phyloP scores from a whole-genome alignment of 30 jellyfish, hydroid and myxozoan genomes.

The Aurelia sp. region DNA sequence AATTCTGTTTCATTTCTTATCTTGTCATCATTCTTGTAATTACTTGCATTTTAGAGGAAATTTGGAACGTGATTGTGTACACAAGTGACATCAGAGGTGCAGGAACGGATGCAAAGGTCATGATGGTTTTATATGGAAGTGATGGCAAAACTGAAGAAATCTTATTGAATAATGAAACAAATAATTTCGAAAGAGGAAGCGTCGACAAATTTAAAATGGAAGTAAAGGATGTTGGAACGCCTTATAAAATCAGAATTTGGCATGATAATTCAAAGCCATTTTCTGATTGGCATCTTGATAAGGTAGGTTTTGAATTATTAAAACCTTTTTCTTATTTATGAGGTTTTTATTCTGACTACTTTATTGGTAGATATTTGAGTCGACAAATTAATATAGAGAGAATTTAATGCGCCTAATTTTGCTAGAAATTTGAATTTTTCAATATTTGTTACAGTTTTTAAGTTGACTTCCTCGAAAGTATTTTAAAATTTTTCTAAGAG shows the following conservation, averaged over 20 bases:
- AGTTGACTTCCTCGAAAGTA: too few species aligned
- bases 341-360: too few species aligned
- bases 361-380: too few species aligned
- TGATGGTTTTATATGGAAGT: constrained; percentile 86
- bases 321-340: not conserved
- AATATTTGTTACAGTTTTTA: too few species aligned
- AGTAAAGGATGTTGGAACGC: constrained; percentile 91
- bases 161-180: constrained; percentile 72
- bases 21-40: not conserved
- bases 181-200: constrained; percentile 94
- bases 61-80: constrained; percentile 84
- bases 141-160: constrained; percentile 93
- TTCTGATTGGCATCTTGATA: constrained; percentile 97
- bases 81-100: constrained; percentile 98
- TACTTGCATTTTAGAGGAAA: constrained; percentile 59
- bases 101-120: constrained; percentile 95
- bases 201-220: constrained; percentile 87
- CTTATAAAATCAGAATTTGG: constrained; percentile 90
- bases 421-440: too few species aligned
- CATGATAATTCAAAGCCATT: constrained; percentile 95
- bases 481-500: too few species aligned
- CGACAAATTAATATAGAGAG: too few species aligned
- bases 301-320: constrained; percentile 49
- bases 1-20: too few species aligned
- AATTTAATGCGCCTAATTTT: too few species aligned